A percentile compares a stretch with the other conserved stretches of the same genome.
Conservation (phyloP, 2,113 vertebrate genomes). For the Rana temporaria region DNA sequence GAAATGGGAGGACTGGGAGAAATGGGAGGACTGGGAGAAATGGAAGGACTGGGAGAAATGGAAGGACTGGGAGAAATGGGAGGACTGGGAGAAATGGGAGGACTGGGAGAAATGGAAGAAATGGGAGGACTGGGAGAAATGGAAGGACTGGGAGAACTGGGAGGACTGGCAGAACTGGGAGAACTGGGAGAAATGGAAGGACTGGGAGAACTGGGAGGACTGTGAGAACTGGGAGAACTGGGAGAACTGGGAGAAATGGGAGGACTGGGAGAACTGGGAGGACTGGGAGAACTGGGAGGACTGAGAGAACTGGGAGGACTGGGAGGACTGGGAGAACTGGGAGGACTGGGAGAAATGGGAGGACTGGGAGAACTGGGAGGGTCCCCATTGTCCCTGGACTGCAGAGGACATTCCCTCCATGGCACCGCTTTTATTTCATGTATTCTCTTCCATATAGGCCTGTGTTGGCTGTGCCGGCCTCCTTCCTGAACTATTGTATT, state of each 20-base stretch:
- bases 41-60: neutral
- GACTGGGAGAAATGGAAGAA: too few species aligned
- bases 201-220: slow-evolving; percentile 94
- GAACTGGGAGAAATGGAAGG: slow-evolving; percentile 98
- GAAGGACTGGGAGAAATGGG: neutral
- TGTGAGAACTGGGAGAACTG: too few species aligned
- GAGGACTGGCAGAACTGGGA: too few species aligned
- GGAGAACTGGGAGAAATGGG: slow-evolving; percentile 99
- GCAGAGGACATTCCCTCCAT: neutral
- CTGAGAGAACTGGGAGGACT: slow-evolving; percentile 98
- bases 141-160: too few species aligned
- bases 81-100: neutral
- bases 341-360: slow-evolving; percentile 98
- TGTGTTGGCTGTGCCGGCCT: too few species aligned
- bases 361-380: neutral
- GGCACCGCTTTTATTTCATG: too few species aligned
- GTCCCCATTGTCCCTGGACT: neutral
- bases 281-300: slow-evolving; percentile 98
- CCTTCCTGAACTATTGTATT: too few species aligned
- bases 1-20: neutral
- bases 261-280: too few species aligned
- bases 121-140: slow-evolving; percentile 98
- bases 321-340: slow-evolving; percentile 97
- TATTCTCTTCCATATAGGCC: too few species aligned
- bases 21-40: neutral